Base-by-base conservation (phyloP, 92 coral and sea anemone genomes). In the Nematostella vectensis region DNA sequence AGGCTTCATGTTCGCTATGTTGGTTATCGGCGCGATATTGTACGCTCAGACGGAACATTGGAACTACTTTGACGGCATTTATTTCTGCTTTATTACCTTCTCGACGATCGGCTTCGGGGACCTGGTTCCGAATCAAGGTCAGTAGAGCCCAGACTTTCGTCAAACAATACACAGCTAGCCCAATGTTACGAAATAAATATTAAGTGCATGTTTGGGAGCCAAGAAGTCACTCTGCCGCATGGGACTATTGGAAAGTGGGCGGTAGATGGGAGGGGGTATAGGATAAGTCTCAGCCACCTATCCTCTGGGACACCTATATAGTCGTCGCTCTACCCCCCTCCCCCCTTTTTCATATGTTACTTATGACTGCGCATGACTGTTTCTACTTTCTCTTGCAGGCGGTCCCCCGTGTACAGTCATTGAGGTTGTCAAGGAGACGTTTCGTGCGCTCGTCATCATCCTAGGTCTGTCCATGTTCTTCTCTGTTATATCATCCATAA, bases 21-120 rank as follows among this genome's bases (percentile, higher is more conserved):
- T 89, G 15, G 43, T 89, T 15, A 50, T 78, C 1, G 97, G 97
- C 8, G 97, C 89, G 1, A 49, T 82, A 4, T 59, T 85, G 54
- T 89, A 81, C 62, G 65, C 83, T 49, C 73, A 77, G 68, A 75
- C 94, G 11, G 95, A 89, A 57, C 65, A 76, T 2, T 89, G 97
- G 97, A 81, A 69, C 39, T 85, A 85, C 62, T 83, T 89, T 13
- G 85, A 89, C 40, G 95, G 91, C 23, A 64, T 89, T 0, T 89
- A 89, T 38, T 89, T 85, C 59, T 85, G 97, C 50, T 89, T 89
- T 47, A 72, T 85, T 12, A 89, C 97, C 4, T 85, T 89, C 59
- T 81, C 97, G 27, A 85, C 97, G 8, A 81, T 89, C 38, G 97
- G 97, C 50, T 89, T 89, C 64, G 97, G 97, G 23, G 97, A 89